phyloP scores from a whole-genome alignment of 2,797 vertebrate species.

The Cygnus olor region DNA sequence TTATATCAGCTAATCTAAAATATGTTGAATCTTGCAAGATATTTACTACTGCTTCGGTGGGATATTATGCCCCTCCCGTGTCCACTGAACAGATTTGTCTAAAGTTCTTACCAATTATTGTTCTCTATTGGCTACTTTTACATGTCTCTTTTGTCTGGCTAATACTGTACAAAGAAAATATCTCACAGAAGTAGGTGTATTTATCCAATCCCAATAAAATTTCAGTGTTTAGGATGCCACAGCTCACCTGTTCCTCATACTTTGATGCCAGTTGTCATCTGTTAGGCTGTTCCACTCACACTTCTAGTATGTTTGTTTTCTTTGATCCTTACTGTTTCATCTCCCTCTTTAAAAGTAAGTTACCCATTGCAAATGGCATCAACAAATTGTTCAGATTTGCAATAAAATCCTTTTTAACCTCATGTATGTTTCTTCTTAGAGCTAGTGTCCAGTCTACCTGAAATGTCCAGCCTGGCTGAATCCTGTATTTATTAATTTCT shows the following conservation, averaged over 20 bases:
- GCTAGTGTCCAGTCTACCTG: neutral
- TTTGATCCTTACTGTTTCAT: neutral
- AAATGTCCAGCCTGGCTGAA: neutral
- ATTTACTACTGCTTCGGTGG: neutral
- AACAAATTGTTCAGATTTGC: neutral
- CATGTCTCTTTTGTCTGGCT: neutral
- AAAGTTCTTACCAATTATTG: neutral
- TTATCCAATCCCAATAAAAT: neutral
- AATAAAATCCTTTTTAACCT: neutral
- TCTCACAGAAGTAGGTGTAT: neutral
- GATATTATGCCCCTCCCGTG: neutral
- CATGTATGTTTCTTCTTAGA: neutral
- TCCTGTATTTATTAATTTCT: neutral
- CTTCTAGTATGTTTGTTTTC: neutral
- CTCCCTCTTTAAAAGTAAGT: neutral
- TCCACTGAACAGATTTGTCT: neutral
- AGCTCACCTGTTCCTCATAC: neutral
- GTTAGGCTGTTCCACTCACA: neutral
- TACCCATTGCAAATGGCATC: neutral
- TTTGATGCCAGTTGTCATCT: neutral
- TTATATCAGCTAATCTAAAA: neutral
- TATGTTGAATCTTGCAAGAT: neutral
- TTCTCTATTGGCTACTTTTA: neutral
- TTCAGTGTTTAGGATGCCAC: neutral
- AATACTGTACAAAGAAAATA: neutral